Evolutionary conservation across 2,113 vertebrate species (phyloP).

Genomic region (Larimichthys polyactis): DNA sequence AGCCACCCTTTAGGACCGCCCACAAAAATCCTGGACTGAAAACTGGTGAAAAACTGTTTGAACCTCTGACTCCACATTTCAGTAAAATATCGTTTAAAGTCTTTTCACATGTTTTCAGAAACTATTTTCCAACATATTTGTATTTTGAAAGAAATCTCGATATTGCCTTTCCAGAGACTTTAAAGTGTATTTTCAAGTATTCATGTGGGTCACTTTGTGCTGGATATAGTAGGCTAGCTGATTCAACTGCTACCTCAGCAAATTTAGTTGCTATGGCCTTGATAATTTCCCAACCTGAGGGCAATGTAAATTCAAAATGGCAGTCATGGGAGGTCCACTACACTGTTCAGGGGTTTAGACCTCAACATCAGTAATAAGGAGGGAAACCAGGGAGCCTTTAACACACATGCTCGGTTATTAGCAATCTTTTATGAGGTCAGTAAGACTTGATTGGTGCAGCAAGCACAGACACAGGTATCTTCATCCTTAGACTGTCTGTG

Average conservation of each 20-base stretch:
- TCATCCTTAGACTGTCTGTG: background rate
- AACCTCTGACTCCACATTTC: too few relatives aligned
- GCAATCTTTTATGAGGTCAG: conserved; percentile 4
- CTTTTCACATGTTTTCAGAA: too few relatives aligned
- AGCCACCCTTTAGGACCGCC: too few relatives aligned
- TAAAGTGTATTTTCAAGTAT: background rate
- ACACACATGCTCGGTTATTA: conserved; percentile 16
- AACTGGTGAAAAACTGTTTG: too few relatives aligned
- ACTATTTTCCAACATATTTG: too few relatives aligned
- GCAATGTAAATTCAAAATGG: conserved; percentile 3
- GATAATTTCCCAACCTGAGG: background rate
- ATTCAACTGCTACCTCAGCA: background rate
- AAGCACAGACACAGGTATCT: background rate
- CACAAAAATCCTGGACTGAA: too few relatives aligned
- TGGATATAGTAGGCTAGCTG: background rate
- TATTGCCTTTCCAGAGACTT: too few relatives aligned
- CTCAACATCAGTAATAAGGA: background rate
- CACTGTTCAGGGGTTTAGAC: background rate
- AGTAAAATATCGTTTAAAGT: too few relatives aligned
- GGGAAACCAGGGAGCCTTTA: conserved; percentile 15
- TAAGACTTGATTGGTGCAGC: background rate
- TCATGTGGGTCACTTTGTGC: background rate
- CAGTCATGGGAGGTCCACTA: background rate
- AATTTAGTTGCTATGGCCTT: background rate
- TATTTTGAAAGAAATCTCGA: too few relatives aligned